Conservation (phyloP, 1,140 invertebrate genomes). For the Drosophila murphyi region DNA sequence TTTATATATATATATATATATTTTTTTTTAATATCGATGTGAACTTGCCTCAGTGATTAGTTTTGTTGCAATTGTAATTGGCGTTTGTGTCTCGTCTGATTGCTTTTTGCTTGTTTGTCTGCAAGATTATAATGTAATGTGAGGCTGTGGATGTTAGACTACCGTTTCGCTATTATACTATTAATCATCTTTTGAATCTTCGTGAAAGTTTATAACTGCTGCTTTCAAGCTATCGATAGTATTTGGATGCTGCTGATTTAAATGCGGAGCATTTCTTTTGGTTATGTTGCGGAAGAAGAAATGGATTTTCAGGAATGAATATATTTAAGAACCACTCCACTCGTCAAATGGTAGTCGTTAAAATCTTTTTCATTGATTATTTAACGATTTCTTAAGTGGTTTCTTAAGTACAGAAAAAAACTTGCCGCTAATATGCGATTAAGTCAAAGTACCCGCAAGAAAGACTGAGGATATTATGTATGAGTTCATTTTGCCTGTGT, state of each 20-base stretch:
- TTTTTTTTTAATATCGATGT: no score
- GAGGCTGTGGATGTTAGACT: no score
- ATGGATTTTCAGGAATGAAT: constrained; percentile 4
- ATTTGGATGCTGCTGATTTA: background rate
- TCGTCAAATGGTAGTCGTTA: constrained; percentile 14
- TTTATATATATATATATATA: no score
- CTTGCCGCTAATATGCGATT: constrained; percentile 80
- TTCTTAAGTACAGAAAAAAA: constrained; percentile 78
- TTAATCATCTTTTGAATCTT: background rate
- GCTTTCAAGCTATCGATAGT: background rate
- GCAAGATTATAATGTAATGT: no score
- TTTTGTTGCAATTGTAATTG: no score
- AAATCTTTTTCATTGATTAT: constrained; percentile 84
- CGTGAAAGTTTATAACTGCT: background rate
- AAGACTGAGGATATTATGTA: constrained; percentile 9
- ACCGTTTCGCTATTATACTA: no score
- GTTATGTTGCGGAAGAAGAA: background rate
- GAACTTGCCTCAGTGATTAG: no score
- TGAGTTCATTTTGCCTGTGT: background rate
- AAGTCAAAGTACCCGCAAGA: constrained; percentile 68
- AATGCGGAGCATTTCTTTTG: background rate
- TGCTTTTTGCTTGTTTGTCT: no score
- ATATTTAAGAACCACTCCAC: constrained; percentile 24
- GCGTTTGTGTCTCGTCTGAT: no score
- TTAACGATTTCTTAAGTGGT: constrained; percentile 84